A percentile compares a stretch with the other conserved stretches of the same genome.
Conservation (phyloP, 2,113 vertebrate species). For the Martes martes region DNA sequence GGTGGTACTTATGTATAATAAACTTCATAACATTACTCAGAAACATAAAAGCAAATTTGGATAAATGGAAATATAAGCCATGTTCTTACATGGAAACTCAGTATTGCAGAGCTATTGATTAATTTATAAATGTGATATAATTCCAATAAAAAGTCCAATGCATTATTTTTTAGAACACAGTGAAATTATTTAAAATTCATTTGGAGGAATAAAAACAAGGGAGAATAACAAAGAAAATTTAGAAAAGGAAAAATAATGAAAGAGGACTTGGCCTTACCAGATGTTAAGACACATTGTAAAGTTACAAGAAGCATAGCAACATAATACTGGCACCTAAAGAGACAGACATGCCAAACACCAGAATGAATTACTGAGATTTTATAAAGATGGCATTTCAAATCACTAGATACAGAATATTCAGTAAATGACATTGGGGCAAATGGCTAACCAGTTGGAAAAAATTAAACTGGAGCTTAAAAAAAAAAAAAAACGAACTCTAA, state of each 20-base stretch:
- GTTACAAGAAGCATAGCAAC: not conserved
- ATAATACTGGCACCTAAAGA: not conserved
- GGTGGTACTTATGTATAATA: not conserved
- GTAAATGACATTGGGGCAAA: not conserved
- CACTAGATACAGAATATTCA: not conserved
- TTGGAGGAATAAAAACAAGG: not conserved
- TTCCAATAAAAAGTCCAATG: not conserved
- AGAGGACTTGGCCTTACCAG: not conserved
- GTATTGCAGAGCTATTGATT: not conserved
- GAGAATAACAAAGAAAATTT: not conserved
- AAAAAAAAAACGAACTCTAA: not conserved
- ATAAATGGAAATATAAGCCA: not conserved
- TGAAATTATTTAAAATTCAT: conserved; percentile 2
- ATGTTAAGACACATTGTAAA: not conserved
- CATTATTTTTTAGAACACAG: not conserved
- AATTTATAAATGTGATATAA: not conserved
- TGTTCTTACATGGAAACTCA: not conserved
- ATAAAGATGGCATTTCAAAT: not conserved
- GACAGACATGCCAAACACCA: not conserved
- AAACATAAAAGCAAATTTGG: not conserved
- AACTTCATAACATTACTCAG: not conserved
- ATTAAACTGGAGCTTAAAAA: not conserved
- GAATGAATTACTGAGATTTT: not conserved
- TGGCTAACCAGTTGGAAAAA: not conserved
- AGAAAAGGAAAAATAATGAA: not conserved